Evolutionary conservation across 2,113 vertebrate species (phyloP), one percentile per base, ranked within the genome.

Genomic region (Takifugu bimaculatus): DNA sequence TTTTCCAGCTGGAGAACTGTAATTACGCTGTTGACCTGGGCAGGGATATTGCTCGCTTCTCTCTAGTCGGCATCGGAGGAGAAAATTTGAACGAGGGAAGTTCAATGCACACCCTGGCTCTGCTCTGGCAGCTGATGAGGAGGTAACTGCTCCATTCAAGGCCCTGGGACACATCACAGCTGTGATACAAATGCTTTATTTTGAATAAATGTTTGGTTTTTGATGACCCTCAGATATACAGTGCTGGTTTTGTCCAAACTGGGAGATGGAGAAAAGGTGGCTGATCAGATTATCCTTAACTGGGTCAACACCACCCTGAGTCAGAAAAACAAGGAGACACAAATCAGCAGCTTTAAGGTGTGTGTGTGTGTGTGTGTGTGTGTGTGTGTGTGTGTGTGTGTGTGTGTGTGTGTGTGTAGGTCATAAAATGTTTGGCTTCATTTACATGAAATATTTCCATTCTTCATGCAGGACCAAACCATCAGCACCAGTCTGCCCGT

Each of bases 111-210:
- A 99, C 93, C 0, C 81, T 99, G 89, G 94, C 96, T 4, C 72
- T 99, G 86, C 75, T 99, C 0, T 99, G 96, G 96, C 97, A 98
- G 72, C 87, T 99, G 67, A 99, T 99, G 97, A 94, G 95, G 83
- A 94, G 95, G 97, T 98, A 71, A 4, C 1, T 9, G 32, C 12
- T 20, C 1, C 0, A 0, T 35, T 2, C 42, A 25, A 1, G 29
- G 10, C 25, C 47, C 13, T 27, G 50, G 15, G 2, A 3, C 6
- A 9, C 32, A 5, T 32, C 4, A 2, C 6, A 44, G 2, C 13
- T 44, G 13, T 53, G 1, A 3, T 4, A 1, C 20, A 13, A 66
- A 10, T 0, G 29, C 13, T 49, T 20, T 6, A 10, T 42, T 65
- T 54, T 32, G 2, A 44, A 20, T 9, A 1, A 39, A 39, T 39